Evolutionary conservation across 2,113 vertebrate species (phyloP), one percentile per base, ranked within the genome.

Genomic region (Podiceps cristatus): DNA sequence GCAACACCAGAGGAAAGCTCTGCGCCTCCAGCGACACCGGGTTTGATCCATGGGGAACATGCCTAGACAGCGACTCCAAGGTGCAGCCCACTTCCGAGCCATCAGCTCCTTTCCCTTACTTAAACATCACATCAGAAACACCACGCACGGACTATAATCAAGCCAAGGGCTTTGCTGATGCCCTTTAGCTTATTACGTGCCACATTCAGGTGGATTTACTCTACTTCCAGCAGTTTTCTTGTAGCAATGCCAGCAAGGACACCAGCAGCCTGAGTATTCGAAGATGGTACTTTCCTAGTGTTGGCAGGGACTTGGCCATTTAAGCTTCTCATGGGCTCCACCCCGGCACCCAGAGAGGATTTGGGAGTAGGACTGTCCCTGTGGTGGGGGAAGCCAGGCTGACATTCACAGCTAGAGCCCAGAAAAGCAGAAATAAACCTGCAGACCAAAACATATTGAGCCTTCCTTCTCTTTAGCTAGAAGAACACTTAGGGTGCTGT

Each of bases 11-110:
- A 49, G 69, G 40, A 72, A 67, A 68, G 16, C 20, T 13, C 53
- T 10, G 28, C 19, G 37, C 47, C 67, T 60, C 1, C 1, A 33
- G 33, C 2, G 1, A n/a, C 40, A 25, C 20, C 1, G 2, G 22
- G 15, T 59, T 82, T 58, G 60, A 37, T 35, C 55, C 59, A 19
- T 19, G 28, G 18, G 49, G 67, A 75, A 42, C 18, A 27, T 5
- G 9, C 40, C 27, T 22, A 56, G 33, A 47, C 6, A 45, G 25
- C 28, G 52, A 16, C 59, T 69, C 18, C 47, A 33, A 37, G 29
- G 20, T 28, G 66, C 55, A 67, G 59, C 33, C 18, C 7, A 31
- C 58, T 80, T 62, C 64, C 78, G 56, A 75, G 29, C 13, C 77
- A 74, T 50, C 53, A 60, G 63, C 47, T 72, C 0, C 0, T 64